Evolutionary conservation across 2,113 vertebrate species (phyloP), one percentile per base, ranked within the genome.

Genomic region (Sterna hirundo): DNA sequence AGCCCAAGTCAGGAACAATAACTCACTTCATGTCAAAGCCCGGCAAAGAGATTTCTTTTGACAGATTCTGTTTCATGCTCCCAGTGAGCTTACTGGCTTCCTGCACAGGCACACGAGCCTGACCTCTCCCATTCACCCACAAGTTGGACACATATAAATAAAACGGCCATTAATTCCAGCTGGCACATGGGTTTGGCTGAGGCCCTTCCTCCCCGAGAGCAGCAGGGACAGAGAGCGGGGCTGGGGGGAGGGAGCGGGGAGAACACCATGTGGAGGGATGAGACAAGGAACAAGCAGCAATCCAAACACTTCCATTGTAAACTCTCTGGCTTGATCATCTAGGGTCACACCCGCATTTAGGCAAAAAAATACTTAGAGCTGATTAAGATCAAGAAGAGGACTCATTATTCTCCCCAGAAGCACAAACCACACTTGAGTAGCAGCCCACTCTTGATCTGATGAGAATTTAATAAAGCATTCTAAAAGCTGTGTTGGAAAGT

Each of bases 41-140:
- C 46, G 55, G 52, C 11, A 22, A 93, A 60, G 30, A 80, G 27
- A 83, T 86, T 80, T 76, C 79, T 82, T 86, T 77, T 54, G 72
- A 88, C 90, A 92, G 83, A 20, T 96, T 60, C 80, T 36, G 57
- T 68, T 88, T 92, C 85, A 71, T 70, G 74, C 38, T 91, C 61
- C 75, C 75, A 92, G 34, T 32, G 66, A 94, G 58, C 46, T 88
- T 47, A 64, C 49, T 70, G 19, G 49, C 83, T 94, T 94, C 86
- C 90, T 75, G 66, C 54, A 68, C 21, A 65, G 15, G 30, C 51
- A 58, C 44, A 88, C 1, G 4, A 71, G 34, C 26, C 77, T 80
- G 88, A 96, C 90, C 83, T 91, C 83, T 85, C 62, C 76, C 38
- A 47, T 61, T 83, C 51, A 92, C 47, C 49, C 52, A 40, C 57